phyloP scores from a whole-genome alignment of 2,113 vertebrate species.

The Odocoileus hemionus region DNA sequence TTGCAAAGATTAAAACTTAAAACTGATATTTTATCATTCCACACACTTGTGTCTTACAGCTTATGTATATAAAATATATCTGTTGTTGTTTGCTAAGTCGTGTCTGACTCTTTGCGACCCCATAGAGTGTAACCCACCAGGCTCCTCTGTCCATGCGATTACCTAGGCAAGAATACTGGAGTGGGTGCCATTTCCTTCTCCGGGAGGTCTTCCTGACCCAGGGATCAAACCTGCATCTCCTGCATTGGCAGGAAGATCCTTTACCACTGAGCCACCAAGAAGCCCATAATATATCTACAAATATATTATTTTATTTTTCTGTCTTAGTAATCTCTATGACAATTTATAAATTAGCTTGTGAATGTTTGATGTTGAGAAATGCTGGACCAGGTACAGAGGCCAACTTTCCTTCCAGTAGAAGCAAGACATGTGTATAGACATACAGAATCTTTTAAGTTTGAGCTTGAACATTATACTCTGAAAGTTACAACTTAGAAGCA shows the following conservation, averaged over 20 bases:
- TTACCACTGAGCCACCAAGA: background rate
- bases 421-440: background rate
- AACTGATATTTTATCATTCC: background rate
- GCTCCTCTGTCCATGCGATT: background rate
- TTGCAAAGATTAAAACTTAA: background rate
- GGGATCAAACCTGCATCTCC: background rate
- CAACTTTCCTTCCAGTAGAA: background rate
- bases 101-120: background rate
- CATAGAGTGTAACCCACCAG: background rate
- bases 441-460: background rate
- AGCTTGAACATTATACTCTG: background rate
- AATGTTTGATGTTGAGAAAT: background rate
- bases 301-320: background rate
- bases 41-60: background rate
- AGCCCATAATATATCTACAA: background rate
- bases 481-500: background rate
- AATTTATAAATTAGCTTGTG: background rate
- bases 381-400: background rate
- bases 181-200: background rate
- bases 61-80: background rate
- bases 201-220: background rate
- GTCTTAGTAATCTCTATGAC: background rate
- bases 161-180: background rate
- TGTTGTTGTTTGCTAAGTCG: background rate
- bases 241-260: background rate